Evolutionary conservation across 2,113 vertebrate genomes (phyloP).

Genomic region (Pholis gunnellus): DNA sequence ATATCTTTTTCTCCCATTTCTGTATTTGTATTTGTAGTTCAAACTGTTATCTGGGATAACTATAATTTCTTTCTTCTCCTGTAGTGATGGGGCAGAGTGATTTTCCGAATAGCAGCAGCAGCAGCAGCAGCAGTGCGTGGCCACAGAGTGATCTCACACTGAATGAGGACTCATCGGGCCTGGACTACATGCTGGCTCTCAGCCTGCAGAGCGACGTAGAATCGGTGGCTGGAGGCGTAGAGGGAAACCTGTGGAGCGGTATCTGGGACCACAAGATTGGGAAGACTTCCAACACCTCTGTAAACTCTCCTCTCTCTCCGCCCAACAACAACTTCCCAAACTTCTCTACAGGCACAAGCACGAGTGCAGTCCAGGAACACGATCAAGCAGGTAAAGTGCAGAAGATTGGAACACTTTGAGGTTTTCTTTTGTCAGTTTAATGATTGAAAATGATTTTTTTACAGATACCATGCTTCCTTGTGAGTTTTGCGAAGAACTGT

Average conservation of each 20-base stretch:
- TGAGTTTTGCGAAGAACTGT: slow-evolving; percentile 97
- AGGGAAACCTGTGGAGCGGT: slow-evolving; percentile 76
- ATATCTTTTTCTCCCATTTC: neutral
- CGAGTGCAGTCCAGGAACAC: slow-evolving; percentile 47
- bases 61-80: slow-evolving; percentile 11
- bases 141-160: slow-evolving; percentile 53
- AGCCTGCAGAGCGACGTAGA: slow-evolving; percentile 89
- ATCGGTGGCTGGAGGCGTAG: slow-evolving; percentile 62
- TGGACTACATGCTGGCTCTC: slow-evolving; percentile 92
- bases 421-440: neutral
- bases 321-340: slow-evolving; percentile 75
- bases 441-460: neutral
- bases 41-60: neutral
- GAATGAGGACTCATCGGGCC: slow-evolving; percentile 82
- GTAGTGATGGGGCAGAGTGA: slow-evolving; percentile 76
- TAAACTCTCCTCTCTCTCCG: slow-evolving; percentile 48
- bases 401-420: neutral
- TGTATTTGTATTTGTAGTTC: neutral
- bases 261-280: slow-evolving; percentile 79
- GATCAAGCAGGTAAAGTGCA: slow-evolving; percentile 67
- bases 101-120: slow-evolving; percentile 62
- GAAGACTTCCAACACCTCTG: slow-evolving; percentile 57
- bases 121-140: slow-evolving; percentile 72
- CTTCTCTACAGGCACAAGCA: slow-evolving; percentile 47
- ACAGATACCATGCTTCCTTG: slow-evolving; percentile 90